phyloP scores from a whole-genome alignment of 2,797 vertebrate species.

The Hoplostethus atlanticus region DNA sequence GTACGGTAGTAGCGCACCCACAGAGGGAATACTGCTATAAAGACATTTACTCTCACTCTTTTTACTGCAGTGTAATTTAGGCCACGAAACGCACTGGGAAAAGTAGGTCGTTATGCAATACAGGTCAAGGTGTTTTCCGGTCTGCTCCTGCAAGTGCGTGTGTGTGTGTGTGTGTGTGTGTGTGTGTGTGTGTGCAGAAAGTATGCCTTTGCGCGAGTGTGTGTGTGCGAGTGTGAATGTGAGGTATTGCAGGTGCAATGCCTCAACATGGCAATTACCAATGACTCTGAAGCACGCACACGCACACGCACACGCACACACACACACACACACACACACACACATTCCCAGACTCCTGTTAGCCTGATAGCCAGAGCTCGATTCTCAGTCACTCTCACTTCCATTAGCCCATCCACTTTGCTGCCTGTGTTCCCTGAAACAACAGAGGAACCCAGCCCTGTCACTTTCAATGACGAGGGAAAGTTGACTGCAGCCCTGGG shows the following conservation, averaged over 20 bases:
- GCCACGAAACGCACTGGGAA: slow-evolving; percentile 52
- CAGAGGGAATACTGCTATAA: slow-evolving; percentile 37
- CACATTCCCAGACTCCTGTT: not conserved
- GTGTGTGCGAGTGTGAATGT: slow-evolving; percentile 38
- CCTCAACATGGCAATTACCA: slow-evolving; percentile 45
- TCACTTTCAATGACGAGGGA: slow-evolving; percentile 73
- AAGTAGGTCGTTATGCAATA: slow-evolving; percentile 76
- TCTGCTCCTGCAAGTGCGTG: slow-evolving; percentile 59
- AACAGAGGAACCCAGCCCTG: slow-evolving; percentile 74
- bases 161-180: slow-evolving; percentile 25
- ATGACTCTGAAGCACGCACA: slow-evolving; percentile 35
- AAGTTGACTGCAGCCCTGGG: slow-evolving; percentile 74
- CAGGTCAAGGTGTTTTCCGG: slow-evolving; percentile 80
- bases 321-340: slow-evolving; percentile 8
- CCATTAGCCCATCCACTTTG: slow-evolving; percentile 64
- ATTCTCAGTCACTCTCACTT: slow-evolving; percentile 61
- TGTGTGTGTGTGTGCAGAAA: slow-evolving; percentile 28
- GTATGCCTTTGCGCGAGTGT: slow-evolving; percentile 28
- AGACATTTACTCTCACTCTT: slow-evolving; percentile 33
- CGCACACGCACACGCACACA: not conserved
- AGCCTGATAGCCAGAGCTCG: slow-evolving; percentile 9
- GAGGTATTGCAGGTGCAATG: slow-evolving; percentile 63
- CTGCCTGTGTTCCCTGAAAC: slow-evolving; percentile 67
- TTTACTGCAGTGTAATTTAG: slow-evolving; percentile 68
- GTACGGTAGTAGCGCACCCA: slow-evolving; percentile 6